Conservation (phyloP, 2,113 vertebrate genomes). For the Rhabdomys dilectus region DNA sequence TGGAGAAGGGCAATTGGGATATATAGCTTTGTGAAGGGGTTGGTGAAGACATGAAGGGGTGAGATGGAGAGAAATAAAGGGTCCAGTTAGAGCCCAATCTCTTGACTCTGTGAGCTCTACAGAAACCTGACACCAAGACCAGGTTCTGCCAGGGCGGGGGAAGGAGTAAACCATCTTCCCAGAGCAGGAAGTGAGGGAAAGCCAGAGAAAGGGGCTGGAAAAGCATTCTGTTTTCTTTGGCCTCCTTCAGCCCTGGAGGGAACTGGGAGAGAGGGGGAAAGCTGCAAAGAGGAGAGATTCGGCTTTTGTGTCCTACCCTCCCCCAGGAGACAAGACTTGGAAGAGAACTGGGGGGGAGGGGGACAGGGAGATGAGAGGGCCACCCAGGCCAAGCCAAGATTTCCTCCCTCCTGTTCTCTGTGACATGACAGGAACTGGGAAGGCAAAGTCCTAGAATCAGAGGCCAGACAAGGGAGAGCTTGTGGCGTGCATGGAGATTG, state of each 20-base stretch:
- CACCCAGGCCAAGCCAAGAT: background rate
- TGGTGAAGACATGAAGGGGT: background rate
- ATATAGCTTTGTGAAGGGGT: background rate
- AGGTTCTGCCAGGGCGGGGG: conserved; percentile 69
- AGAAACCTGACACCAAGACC: conserved; percentile 79
- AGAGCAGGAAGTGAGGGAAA: conserved; percentile 78
- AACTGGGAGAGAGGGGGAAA: conserved; percentile 57
- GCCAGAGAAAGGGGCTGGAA: conserved; percentile 67
- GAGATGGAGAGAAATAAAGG: conserved; percentile 38
- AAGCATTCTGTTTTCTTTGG: conserved; percentile 82
- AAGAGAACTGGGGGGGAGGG: background rate
- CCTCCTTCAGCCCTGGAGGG: conserved; percentile 74
- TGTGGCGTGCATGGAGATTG: too few species aligned
- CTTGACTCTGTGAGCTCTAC: conserved; percentile 50
- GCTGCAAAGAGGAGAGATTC: conserved; percentile 69
- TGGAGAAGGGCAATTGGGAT: background rate
- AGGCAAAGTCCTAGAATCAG: background rate
- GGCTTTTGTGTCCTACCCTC: conserved; percentile 62
- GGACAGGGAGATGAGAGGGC: background rate
- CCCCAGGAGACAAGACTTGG: conserved; percentile 30
- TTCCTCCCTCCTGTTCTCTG: conserved; percentile 25
- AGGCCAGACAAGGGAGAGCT: background rate
- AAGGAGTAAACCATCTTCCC: conserved; percentile 74
- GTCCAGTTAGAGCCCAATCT: conserved; percentile 54
- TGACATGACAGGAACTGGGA: background rate